A percentile compares a stretch with the other conserved stretches of the same genome.
phyloP scores from a whole-genome alignment of 1,140 invertebrate species.

The Drosophila sucinea region DNA sequence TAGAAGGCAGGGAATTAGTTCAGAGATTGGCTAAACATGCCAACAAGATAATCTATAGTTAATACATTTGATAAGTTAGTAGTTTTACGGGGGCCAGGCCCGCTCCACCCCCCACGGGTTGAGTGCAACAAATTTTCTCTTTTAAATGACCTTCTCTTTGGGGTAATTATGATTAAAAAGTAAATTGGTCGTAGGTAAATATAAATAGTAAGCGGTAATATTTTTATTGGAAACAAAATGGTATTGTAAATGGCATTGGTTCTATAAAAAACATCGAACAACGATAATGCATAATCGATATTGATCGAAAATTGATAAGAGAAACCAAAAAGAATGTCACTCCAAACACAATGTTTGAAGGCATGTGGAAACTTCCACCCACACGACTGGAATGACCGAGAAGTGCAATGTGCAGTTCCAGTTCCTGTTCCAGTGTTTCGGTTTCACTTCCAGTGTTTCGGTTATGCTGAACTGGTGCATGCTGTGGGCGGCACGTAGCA shows the following conservation, averaged over 20 bases:
- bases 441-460: background rate
- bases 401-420: background rate
- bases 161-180: background rate
- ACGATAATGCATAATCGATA: conserved; percentile 33
- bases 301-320: conserved; percentile 7
- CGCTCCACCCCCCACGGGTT: background rate
- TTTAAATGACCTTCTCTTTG: background rate
- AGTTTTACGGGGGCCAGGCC: background rate
- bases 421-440: background rate
- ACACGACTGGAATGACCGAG: background rate
- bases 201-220: background rate
- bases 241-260: conserved; percentile 48
- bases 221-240: conserved; percentile 28
- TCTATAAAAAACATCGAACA: conserved; percentile 37
- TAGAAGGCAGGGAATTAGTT: background rate
- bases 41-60: background rate
- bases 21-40: conserved; percentile 3
- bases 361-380: background rate
- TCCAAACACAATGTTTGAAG: background rate
- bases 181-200: background rate
- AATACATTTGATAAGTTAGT: background rate
- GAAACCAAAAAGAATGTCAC: background rate
- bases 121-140: background rate
- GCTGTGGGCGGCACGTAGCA: conserved; percentile 65
- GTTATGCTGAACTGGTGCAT: conserved; percentile 40